These are phyloP conservation scores for Porites lutea DNA, from an alignment of 64 coral and sea anemone species.

Conservation along the genomic window DNA sequence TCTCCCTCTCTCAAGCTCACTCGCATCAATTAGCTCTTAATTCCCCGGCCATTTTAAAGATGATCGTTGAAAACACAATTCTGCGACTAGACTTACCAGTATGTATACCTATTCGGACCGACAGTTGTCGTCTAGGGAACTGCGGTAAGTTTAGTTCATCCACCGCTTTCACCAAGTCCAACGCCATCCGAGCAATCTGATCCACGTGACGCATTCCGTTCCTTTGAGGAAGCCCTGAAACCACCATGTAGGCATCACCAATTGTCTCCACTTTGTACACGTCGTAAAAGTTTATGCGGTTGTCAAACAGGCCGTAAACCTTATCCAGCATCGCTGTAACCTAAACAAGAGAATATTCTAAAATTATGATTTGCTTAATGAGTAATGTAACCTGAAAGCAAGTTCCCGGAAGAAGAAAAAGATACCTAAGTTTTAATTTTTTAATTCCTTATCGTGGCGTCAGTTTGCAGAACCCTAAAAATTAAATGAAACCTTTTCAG, in stretches of 20 bases:
- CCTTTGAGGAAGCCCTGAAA: slow-evolving; percentile 38
- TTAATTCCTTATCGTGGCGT: too few relatives aligned
- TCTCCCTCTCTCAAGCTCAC: too few relatives aligned
- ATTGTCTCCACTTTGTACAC: slow-evolving; percentile 79
- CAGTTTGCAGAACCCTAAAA: too few relatives aligned
- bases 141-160: background rate
- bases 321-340: slow-evolving; percentile 11
- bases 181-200: slow-evolving; percentile 59
- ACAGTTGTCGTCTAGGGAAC: background rate
- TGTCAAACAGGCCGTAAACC: slow-evolving; percentile 49
- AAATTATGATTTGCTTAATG: too few relatives aligned
- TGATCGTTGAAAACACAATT: too few relatives aligned
- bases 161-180: slow-evolving; percentile 1
- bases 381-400: too few relatives aligned
- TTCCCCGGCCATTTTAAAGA: too few relatives aligned
- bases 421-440: too few relatives aligned
- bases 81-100: too few relatives aligned
- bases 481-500: too few relatives aligned
- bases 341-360: background rate
- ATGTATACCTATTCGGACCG: slow-evolving; percentile 44
- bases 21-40: too few relatives aligned
- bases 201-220: slow-evolving; percentile 53
- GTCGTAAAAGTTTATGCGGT: slow-evolving; percentile 53
- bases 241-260: slow-evolving; percentile 77
- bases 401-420: too few relatives aligned